Evolutionary conservation across 2,797 vertebrate genomes (phyloP).

Genomic region (Parambassis ranga): DNA sequence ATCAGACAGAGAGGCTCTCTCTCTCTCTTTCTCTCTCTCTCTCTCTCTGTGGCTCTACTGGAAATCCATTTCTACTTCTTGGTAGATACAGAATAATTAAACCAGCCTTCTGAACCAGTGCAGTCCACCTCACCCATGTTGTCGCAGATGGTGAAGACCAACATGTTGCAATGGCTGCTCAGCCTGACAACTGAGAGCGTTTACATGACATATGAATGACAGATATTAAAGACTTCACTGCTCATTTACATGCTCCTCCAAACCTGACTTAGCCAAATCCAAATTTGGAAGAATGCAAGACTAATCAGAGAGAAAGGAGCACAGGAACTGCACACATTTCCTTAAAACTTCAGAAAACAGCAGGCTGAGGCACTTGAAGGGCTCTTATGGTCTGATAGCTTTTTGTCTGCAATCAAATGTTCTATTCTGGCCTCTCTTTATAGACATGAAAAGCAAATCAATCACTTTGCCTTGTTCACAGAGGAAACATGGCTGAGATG

Average conservation of each 20-base stretch:
- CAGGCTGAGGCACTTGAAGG: constrained; percentile 7
- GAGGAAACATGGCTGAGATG: too few relatives aligned
- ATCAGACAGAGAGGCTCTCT: neutral
- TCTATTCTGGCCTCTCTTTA: constrained; percentile 21
- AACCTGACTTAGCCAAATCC: neutral
- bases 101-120: neutral
- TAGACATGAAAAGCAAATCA: neutral
- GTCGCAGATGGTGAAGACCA: too few relatives aligned
- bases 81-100: constrained; percentile 23
- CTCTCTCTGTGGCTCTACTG: neutral
- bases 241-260: constrained; percentile 5
- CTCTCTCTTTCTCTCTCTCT: neutral
- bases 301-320: constrained; percentile 17
- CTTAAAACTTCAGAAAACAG: constrained; percentile 7
- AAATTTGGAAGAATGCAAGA: constrained; percentile 2
- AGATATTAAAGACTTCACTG: constrained; percentile 2
- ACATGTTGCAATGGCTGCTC: neutral
- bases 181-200: neutral
- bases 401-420: constrained; percentile 42
- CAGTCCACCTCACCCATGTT: neutral
- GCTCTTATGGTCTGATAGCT: constrained; percentile 13
- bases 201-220: constrained; percentile 1
- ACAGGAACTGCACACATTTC: neutral
- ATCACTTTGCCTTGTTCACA: too few relatives aligned
- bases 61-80: constrained; percentile 14